phyloP scores from a whole-genome alignment of 2,113 vertebrate genomes.

The Cyanistes caeruleus region DNA sequence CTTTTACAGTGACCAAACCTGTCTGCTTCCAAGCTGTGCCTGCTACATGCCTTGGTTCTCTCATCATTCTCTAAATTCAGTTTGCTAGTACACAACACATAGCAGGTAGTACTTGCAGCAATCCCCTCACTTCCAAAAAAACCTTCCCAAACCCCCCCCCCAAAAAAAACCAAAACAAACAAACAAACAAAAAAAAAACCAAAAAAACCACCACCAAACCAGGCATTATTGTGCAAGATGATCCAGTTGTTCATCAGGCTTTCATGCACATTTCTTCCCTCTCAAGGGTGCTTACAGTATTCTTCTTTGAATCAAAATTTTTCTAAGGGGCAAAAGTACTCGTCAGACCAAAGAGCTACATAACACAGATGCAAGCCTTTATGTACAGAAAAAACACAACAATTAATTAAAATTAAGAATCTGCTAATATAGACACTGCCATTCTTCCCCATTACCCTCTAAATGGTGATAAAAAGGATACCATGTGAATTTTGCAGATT shows the following conservation, averaged over 20 bases:
- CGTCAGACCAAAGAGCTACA: neutral
- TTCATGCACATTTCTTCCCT: neutral
- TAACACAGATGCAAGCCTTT: neutral
- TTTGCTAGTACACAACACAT: neutral
- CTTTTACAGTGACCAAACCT: neutral
- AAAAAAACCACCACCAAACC: neutral
- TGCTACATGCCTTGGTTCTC: neutral
- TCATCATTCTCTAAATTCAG: fast-evolving
- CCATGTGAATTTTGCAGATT: neutral
- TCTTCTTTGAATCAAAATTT: neutral
- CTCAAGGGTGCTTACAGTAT: neutral
- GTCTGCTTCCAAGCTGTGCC: too few species aligned
- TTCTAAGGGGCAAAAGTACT: neutral
- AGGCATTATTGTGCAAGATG: neutral
- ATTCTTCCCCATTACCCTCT: neutral
- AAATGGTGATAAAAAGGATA: neutral
- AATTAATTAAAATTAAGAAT: neutral
- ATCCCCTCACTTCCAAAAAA: neutral
- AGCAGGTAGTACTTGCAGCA: neutral
- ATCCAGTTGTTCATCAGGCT: neutral
- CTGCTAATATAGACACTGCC: neutral
- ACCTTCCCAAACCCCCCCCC: neutral
- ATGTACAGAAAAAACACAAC: neutral
- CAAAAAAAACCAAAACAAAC: neutral
- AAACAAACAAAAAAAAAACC: neutral